Percentiles rank a stretch among this genome's conserved stretches.
These are phyloP conservation scores for Forbesichthys agassizii DNA, from an alignment of 2,113 vertebrate species.

Conservation along the genomic window DNA sequence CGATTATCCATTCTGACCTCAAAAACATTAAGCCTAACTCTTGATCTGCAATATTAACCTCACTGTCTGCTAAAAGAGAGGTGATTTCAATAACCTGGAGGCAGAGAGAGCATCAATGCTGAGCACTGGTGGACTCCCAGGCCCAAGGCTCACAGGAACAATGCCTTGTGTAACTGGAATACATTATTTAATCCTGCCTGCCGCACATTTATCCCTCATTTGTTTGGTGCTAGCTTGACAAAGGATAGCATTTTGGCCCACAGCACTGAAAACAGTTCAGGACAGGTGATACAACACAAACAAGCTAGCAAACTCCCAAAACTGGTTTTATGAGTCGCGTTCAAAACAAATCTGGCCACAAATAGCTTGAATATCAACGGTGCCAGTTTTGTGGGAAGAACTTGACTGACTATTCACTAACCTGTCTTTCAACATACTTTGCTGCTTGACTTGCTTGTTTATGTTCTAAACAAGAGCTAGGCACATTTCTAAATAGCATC, in stretches of 20 bases:
- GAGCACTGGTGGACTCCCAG: background rate
- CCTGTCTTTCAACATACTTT: background rate
- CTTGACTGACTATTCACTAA: background rate
- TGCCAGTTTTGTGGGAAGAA: background rate
- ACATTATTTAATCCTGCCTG: constrained; percentile 27
- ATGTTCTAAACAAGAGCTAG: background rate
- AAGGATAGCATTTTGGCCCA: constrained; percentile 14
- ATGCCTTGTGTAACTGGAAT: constrained; percentile 35
- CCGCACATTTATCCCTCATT: constrained; percentile 34
- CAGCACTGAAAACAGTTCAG: too few species aligned
- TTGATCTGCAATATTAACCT: constrained; percentile 35
- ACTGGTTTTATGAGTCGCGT: constrained; percentile 36
- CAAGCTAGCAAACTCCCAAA: constrained; percentile 34
- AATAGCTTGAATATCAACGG: background rate
- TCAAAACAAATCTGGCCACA: background rate
- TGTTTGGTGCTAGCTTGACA: background rate
- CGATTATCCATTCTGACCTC: too few species aligned
- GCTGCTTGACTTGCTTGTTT: background rate
- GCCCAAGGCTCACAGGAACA: background rate
- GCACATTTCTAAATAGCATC: background rate
- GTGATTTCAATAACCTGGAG: constrained; percentile 45
- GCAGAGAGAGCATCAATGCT: background rate
- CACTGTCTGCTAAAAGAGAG: constrained; percentile 34
- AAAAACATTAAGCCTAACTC: constrained; percentile 28
- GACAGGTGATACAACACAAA: constrained; percentile 24